Conservation (phyloP, 1,140 invertebrate species). For the Euwallacea similis region DNA sequence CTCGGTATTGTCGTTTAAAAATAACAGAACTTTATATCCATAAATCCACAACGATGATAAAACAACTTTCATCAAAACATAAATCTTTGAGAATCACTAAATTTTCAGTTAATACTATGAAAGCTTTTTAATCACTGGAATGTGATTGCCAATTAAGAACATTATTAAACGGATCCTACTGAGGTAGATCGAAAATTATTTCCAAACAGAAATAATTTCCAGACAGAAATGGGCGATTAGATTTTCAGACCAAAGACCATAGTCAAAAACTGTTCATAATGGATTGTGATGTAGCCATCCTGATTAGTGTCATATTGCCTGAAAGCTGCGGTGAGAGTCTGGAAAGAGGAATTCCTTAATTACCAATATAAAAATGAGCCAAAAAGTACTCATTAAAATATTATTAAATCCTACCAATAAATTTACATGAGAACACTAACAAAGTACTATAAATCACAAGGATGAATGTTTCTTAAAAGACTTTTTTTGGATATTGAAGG, state of each 20-base stretch:
- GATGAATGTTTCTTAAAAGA: background rate
- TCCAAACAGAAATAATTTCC: background rate
- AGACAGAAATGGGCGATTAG: conserved; percentile 54
- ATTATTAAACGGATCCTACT: conserved; percentile 3
- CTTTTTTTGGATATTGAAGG: too few relatives aligned
- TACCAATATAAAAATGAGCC: background rate
- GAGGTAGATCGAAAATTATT: background rate
- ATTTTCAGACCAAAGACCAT: conserved; percentile 94
- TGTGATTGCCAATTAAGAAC: background rate
- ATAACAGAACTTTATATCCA: too few relatives aligned
- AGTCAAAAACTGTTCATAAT: conserved; percentile 95
- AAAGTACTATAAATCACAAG: background rate
- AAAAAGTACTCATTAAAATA: background rate
- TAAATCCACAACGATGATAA: too few relatives aligned
- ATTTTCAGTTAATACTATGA: too few relatives aligned
- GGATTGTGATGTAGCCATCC: conserved; percentile 94
- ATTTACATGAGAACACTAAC: background rate
- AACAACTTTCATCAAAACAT: too few relatives aligned
- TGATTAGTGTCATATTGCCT: conserved; percentile 88
- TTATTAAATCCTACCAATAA: background rate
- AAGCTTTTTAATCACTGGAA: too few relatives aligned
- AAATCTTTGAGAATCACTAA: too few relatives aligned
- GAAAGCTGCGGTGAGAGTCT: conserved; percentile 91
- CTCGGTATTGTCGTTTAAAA: too few relatives aligned
- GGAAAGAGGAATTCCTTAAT: conserved; percentile 53